These are phyloP conservation scores for Sandelia bainsii DNA, from an alignment of 2,797 vertebrate genomes.

Conservation along the genomic window DNA sequence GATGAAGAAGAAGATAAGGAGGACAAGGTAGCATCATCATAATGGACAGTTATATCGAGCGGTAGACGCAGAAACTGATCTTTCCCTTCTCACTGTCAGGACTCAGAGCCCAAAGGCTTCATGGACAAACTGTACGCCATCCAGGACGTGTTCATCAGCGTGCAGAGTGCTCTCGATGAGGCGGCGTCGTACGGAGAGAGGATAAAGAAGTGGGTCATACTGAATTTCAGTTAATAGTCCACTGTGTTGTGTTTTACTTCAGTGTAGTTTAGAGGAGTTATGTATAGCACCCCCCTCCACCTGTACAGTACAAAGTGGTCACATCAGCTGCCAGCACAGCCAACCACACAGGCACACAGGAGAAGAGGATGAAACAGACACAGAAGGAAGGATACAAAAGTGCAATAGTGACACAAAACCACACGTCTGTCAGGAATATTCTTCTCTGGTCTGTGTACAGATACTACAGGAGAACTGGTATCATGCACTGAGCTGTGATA, in stretches of 20 bases:
- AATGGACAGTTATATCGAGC: rapidly evolving
- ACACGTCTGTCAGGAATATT: no score
- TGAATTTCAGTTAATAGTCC: not conserved
- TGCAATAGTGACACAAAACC: no score
- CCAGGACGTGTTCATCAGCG: slow-evolving; percentile 94
- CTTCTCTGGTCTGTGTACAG: no score
- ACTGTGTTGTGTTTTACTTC: not conserved
- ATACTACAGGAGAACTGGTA: no score
- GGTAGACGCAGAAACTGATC: rapidly evolving
- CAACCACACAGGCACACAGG: no score
- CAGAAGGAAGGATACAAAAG: no score
- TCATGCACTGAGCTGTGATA: no score
- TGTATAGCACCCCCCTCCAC: no score
- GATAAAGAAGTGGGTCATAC: slow-evolving; percentile 91
- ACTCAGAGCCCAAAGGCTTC: slow-evolving; percentile 92
- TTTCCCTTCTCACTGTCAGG: slow-evolving; percentile 74
- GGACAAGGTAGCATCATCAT: slow-evolving; percentile 90
- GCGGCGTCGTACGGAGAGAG: slow-evolving; percentile 92
- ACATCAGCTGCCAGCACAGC: no score
- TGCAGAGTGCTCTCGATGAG: slow-evolving; percentile 92
- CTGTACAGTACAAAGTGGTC: no score
- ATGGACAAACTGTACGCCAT: slow-evolving; percentile 95
- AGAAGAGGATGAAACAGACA: no score
- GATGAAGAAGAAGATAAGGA: slow-evolving; percentile 95
- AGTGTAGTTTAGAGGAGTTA: no score